These are phyloP conservation scores for Potorous gilbertii DNA, from an alignment of 2,797 vertebrate genomes.

Conservation along the genomic window DNA sequence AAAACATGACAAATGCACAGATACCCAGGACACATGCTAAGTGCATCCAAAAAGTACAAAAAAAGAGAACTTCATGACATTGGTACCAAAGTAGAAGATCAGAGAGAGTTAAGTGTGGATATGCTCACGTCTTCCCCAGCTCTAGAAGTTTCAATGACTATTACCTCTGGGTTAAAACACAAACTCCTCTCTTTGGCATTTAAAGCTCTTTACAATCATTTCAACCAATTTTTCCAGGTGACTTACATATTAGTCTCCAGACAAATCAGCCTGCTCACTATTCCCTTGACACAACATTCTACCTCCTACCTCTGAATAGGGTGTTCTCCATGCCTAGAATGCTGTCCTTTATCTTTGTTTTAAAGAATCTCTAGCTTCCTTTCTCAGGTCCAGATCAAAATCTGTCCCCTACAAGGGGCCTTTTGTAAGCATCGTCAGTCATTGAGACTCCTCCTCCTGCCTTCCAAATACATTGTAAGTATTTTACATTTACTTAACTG, in stretches of 20 bases:
- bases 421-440: neutral
- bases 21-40: neutral
- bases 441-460: neutral
- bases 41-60: neutral
- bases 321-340: neutral
- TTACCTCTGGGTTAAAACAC: neutral
- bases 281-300: neutral
- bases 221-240: neutral
- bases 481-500: neutral
- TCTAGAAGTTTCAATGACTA: neutral
- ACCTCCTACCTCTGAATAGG: neutral
- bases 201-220: neutral
- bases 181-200: neutral
- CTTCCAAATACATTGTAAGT: neutral
- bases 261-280: neutral
- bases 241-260: neutral
- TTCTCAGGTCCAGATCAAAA: neutral
- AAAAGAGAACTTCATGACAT: neutral
- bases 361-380: neutral
- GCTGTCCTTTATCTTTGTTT: neutral
- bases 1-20: neutral
- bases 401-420: neutral
- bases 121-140: neutral
- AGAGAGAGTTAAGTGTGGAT: neutral
- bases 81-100: neutral